A percentile compares a stretch with the other conserved stretches of the same genome.
Conservation (phyloP, 2,797 vertebrate genomes). For the Mustela erminea region DNA sequence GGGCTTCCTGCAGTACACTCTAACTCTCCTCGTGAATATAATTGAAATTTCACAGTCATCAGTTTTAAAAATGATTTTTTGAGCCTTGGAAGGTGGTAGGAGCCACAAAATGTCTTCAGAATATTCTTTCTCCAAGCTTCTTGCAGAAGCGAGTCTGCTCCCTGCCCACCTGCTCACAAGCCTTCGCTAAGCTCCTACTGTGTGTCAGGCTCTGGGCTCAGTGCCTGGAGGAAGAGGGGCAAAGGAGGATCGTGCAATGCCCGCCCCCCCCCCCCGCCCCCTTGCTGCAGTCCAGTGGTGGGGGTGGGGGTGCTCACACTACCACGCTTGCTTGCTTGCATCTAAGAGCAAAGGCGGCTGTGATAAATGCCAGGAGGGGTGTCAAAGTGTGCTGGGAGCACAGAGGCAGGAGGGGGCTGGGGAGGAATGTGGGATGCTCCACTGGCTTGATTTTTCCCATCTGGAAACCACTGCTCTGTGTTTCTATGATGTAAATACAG, state of each 20-base stretch:
- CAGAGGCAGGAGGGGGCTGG: not conserved
- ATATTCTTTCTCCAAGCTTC: slow-evolving; percentile 49
- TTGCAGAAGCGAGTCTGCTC: slow-evolving; percentile 31
- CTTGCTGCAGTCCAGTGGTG: not conserved
- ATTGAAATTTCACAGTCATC: slow-evolving; percentile 83
- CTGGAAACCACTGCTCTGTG: slow-evolving; percentile 55
- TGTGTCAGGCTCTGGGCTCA: not conserved
- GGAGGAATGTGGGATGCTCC: not conserved
- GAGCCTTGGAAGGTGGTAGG: slow-evolving; percentile 65
- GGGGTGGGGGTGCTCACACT: not conserved
- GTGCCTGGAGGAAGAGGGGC: not conserved
- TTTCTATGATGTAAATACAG: not conserved
- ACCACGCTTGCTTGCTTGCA: fast-evolving
- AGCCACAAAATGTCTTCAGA: slow-evolving; percentile 72
- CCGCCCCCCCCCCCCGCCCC: fast-evolving
- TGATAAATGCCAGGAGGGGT: not conserved
- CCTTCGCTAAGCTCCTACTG: slow-evolving; percentile 39
- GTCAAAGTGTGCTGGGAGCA: not conserved
- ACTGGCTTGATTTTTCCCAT: not conserved
- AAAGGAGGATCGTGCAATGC: not conserved
- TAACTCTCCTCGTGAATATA: slow-evolving; percentile 52
- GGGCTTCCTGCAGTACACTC: not conserved
- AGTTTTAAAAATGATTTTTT: slow-evolving; percentile 82
- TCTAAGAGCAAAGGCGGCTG: not conserved
- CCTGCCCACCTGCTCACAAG: not conserved